Percentiles rank a stretch among this genome's conserved stretches.
Evolutionary conservation across 2,797 vertebrate genomes (phyloP).

Genomic region (Gallirallus australis): DNA sequence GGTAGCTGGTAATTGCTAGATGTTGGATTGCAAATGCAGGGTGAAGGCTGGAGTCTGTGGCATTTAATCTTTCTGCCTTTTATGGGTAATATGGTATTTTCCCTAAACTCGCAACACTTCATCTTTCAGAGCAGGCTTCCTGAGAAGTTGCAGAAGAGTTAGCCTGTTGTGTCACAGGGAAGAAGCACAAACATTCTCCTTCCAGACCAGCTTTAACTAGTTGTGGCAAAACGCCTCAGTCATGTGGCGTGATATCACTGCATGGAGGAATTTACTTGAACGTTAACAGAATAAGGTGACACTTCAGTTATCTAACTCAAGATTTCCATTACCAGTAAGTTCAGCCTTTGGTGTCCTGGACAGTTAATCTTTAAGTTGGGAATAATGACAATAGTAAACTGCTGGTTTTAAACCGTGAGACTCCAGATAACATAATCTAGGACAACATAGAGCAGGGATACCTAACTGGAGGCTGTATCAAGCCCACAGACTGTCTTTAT

Average conservation of each 20-base stretch:
- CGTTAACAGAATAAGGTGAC: too few relatives aligned
- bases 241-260: not conserved
- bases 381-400: not conserved
- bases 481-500: not conserved
- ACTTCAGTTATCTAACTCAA: not conserved
- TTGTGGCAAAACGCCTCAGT: not conserved
- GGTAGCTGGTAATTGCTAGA: not conserved
- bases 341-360: slow-evolving; percentile 21
- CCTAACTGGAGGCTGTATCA: not conserved
- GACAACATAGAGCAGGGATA: not conserved
- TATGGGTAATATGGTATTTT: not conserved
- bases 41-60: not conserved
- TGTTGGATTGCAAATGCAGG: not conserved
- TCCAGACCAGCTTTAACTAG: not conserved
- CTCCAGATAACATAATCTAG: not conserved
- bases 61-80: slow-evolving; percentile 4
- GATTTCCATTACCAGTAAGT: not conserved
- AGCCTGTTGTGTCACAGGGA: not conserved
- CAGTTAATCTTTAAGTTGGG: not conserved
- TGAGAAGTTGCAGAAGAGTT: not conserved
- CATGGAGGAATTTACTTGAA: not conserved
- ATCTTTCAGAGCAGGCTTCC: not conserved
- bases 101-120: not conserved
- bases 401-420: slow-evolving; percentile 2
- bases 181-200: not conserved